Conservation (phyloP, 2,888 invertebrate genomes). For the Hypena proboscidalis region DNA sequence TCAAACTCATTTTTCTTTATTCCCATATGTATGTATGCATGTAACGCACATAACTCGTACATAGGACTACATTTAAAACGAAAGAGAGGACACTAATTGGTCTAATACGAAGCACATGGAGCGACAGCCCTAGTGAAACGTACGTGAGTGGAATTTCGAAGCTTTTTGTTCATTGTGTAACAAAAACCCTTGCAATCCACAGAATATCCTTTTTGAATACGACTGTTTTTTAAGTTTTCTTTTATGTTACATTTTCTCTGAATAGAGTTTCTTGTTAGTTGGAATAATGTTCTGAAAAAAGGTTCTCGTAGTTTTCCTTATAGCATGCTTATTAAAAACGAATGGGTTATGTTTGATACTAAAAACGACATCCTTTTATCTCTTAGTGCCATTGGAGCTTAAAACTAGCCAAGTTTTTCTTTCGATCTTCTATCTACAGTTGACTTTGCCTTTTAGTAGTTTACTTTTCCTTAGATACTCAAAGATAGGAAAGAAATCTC, state of each 20-base stretch:
- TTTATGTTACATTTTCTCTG: slow-evolving; percentile 23
- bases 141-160: slow-evolving; percentile 40
- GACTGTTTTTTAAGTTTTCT: slow-evolving; percentile 28
- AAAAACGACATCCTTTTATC: too few relatives aligned
- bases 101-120: slow-evolving; percentile 32
- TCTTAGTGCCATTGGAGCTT: too few relatives aligned
- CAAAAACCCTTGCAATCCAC: slow-evolving; percentile 27
- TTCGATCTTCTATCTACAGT: too few relatives aligned
- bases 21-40: too few relatives aligned
- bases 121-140: slow-evolving; percentile 25
- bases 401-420: too few relatives aligned
- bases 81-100: slow-evolving; percentile 30
- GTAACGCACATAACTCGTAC: not conserved
- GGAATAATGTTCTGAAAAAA: slow-evolving; percentile 9
- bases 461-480: too few relatives aligned
- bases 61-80: slow-evolving; percentile 12
- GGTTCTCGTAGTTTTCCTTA: slow-evolving; percentile 13
- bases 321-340: not conserved
- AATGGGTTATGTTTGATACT: slow-evolving; percentile 1
- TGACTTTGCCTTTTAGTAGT: too few relatives aligned
- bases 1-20: too few relatives aligned
- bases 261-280: slow-evolving; percentile 17
- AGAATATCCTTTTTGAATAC: slow-evolving; percentile 34
- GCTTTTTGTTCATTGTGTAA: slow-evolving; percentile 31
- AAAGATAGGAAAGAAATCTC: too few relatives aligned